Evolutionary conservation across 2,113 vertebrate genomes (phyloP), one percentile per base, ranked within the genome.

Genomic region (Peromyscus californicus): DNA sequence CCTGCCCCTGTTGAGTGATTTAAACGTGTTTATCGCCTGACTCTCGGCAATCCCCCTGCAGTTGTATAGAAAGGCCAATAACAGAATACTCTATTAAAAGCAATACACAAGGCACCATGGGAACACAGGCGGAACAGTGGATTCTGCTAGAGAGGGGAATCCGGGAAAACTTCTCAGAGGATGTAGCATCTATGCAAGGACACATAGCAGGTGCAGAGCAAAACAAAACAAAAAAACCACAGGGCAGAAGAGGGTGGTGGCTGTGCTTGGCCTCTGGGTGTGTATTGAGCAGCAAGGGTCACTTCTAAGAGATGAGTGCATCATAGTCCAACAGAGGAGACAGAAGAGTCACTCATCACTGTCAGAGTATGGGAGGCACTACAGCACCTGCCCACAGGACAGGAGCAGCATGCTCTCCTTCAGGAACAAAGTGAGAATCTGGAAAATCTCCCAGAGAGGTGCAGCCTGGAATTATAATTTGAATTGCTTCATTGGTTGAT

Each of bases 231-330:
- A 72, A 89, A 89, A 95, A 65, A 45, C 6, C 65, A 84, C 72
- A 91, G 36, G 36, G 8, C 42, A 65, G n/a, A 93, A 76, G 26
- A 88, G 33, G 45, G 22, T 65, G 17, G 76, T 39, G 7, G 75
- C 33, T 79, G 9, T 48, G 61, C 91, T 92, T 70, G 42, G 15
- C 36, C 79, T 65, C 74, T 39, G 72, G 29, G 65, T 24, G 24
- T 72, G 83, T 96, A 95, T n/a, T 93, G 72, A 91, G 70, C 29
- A 91, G 51, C 76, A 90, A 65, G 75, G 10, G 61, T 90, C 89
- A 48, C 45, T 61, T 45, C 19, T 13, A 91, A 95, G 72, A 86
- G n/a, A 95, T 29, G 31, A 91, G 11, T 51, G 51, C 76, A 83
- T 96, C 69, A 57, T 74, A 72, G 65, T 72, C 59, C 61, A 75